Percentiles rank a stretch among this genome's conserved stretches.
Evolutionary conservation across 2,888 invertebrate genomes (phyloP).

Genomic region (Myopa testacea): DNA sequence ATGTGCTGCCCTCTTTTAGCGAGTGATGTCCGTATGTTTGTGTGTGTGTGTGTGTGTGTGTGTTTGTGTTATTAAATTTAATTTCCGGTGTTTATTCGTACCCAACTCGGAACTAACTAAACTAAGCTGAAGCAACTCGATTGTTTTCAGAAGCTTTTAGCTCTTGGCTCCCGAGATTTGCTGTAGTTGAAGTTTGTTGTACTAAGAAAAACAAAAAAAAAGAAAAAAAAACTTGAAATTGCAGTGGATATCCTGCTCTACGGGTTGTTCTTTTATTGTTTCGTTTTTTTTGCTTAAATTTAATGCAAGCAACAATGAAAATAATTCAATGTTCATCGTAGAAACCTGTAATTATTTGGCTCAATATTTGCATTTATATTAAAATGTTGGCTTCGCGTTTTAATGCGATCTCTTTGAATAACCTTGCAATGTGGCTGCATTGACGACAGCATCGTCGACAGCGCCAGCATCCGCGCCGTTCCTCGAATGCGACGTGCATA

Average conservation of each 20-base stretch:
- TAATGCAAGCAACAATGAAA: too few relatives aligned
- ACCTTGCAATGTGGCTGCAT: neutral
- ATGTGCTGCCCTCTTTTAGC: neutral
- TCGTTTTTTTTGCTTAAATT: too few relatives aligned
- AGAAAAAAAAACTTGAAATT: too few relatives aligned
- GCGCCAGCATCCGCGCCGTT: neutral
- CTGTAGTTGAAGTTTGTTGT: too few relatives aligned
- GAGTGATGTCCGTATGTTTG: neutral
- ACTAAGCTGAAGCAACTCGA: too few relatives aligned
- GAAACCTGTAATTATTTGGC: neutral
- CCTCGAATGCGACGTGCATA: too few relatives aligned
- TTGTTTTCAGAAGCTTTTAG: too few relatives aligned
- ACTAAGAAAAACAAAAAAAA: too few relatives aligned
- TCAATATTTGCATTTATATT: slow-evolving; percentile 12
- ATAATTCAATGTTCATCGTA: neutral
- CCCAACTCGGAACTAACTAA: neutral
- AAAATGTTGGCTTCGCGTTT: slow-evolving; percentile 7
- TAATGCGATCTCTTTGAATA: neutral
- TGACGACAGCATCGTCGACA: neutral
- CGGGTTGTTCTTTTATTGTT: neutral
- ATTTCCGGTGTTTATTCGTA: slow-evolving; percentile 32
- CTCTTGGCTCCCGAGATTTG: too few relatives aligned
- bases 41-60: neutral
- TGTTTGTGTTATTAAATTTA: slow-evolving; percentile 33
- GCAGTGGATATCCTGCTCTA: too few relatives aligned